Base-by-base conservation (phyloP, 2,113 vertebrate species). In the Podarcis muralis region DNA sequence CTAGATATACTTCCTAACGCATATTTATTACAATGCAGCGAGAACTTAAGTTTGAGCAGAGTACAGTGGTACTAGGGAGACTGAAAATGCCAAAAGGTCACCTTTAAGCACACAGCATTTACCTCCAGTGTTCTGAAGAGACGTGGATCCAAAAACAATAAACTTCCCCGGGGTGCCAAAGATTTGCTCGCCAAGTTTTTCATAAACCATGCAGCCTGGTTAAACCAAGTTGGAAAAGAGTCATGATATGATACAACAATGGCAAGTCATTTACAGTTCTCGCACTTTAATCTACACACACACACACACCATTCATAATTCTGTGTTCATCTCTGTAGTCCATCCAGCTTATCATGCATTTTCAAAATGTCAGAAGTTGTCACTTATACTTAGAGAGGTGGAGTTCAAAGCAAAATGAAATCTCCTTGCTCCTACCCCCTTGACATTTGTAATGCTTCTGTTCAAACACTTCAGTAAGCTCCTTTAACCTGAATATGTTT, bases 111-210 rank as follows among this genome's bases (percentile, higher is more conserved):
- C 3, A 30, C n/a, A 65, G 30, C 1, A 85, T 93, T 96, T 97
- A 97, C 97, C 97, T 96, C 97, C 97, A 90, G 94, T 88, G 2
- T 97, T 97, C 94, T 97, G 97, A 18, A 98, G 96, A 59, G 97
- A 97, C 16, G 97, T 97, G 79, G 97, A 94, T 94, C 97, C 97
- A 83, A 98, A 98, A 87, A 97, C 96, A 84, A 97, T 81, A 15
- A 97, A 90, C 91, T 95, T 97, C 84, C 97, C 97, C 30, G 97
- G 96, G 25, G 95, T 96, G 71, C 97, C 97, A 1, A 97, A 97
- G 87, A 97, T 89, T 82, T 97, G 97, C 71, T 98, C 96, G 48
- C 97, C 97, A 57, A 98, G 93, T 86, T 97, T 97, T 92, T 98
- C 97, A 89, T 97, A 98, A 9, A 97, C 97, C 97, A 97, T 97